These are phyloP conservation scores for Tetramorium bicarinatum DNA, from an alignment of 2,888 invertebrate species.

Conservation along the genomic window DNA sequence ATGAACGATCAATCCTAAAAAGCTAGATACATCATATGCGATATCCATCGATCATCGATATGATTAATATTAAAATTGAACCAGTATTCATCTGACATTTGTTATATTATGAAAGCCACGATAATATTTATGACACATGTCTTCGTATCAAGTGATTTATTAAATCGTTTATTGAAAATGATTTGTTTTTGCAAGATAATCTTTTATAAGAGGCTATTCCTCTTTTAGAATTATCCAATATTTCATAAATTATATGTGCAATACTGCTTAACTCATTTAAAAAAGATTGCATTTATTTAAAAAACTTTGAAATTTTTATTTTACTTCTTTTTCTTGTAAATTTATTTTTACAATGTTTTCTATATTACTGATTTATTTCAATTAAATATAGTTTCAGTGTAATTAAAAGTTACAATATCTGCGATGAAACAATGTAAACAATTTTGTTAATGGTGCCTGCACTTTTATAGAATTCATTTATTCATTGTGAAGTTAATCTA, in stretches of 20 bases:
- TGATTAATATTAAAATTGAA: slow-evolving; percentile 68
- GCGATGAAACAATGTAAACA: not conserved
- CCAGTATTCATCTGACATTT: slow-evolving; percentile 57
- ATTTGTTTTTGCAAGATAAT: slow-evolving; percentile 19
- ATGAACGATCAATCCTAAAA: slow-evolving; percentile 23
- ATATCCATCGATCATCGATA: slow-evolving; percentile 66
- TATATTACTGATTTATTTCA: not conserved
- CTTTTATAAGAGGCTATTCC: not conserved
- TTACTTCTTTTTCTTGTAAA: not conserved
- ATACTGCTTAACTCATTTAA: not conserved
- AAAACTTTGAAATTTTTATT: not conserved
- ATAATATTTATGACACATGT: slow-evolving; percentile 61
- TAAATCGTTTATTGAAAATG: slow-evolving; percentile 52
- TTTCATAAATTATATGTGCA: not conserved
- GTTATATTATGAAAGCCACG: slow-evolving; percentile 48
- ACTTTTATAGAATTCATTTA: not conserved
- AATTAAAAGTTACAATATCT: not conserved
- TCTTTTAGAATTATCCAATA: not conserved
- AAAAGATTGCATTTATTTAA: not conserved
- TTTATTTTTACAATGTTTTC: not conserved
- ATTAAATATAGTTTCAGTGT: not conserved
- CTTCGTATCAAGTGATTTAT: slow-evolving; percentile 57
- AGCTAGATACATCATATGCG: slow-evolving; percentile 39
- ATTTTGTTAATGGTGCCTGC: not conserved
- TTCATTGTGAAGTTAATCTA: slow-evolving; percentile 9